Evolutionary conservation across 1,140 invertebrate species (phyloP), one percentile per base, ranked within the genome.

Genomic region (Neoseiulus cucumeris): DNA sequence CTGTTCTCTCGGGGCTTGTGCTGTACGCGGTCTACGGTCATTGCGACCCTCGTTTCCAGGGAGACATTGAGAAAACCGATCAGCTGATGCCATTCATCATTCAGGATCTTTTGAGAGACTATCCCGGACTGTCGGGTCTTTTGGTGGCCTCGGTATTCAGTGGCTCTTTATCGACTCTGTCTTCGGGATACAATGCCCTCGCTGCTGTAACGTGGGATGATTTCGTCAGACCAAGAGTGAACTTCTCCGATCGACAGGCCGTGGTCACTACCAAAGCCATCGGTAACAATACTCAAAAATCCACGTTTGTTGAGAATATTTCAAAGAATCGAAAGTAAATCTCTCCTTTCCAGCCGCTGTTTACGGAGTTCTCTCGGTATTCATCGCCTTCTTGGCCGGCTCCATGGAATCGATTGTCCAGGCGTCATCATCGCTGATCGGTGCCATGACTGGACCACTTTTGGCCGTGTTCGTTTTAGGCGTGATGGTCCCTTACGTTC

Each of bases 381-480:
- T 77, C 12, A 69, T 90, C 22, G 84, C 87, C 1, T 87, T 87
- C 71, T 42, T 87, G 22, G 83, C 83, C 2, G 81, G 86, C 67
- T 75, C 79, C 29, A 75, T 89, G 30, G 85, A 84, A 0, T 66
- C 66, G 7, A 83, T 84, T 1, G 74, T 90, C 6, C 80, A 87
- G 76, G 81, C 82, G 1, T 81, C 84, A 7, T 74, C 87, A n/a
- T 85, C 85, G 1, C 83, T 89, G 66, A 87, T 87, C 71, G 86
- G 86, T 12, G 81, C 87, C 22, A 79, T 88, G 28, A 85, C 86
- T 9, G 87, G 87, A 9, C 87, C 87, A 0, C 73, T 88, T 7
- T 73, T 89, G 29, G 86, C 82, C 0, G 72, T 88, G 14, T 88
- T 89, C 71, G 82, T 84, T 0, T 74, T 88, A 1, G 87, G 87